Evolutionary conservation across 2,888 invertebrate species (phyloP).

Genomic region (Eristalis pertinax): DNA sequence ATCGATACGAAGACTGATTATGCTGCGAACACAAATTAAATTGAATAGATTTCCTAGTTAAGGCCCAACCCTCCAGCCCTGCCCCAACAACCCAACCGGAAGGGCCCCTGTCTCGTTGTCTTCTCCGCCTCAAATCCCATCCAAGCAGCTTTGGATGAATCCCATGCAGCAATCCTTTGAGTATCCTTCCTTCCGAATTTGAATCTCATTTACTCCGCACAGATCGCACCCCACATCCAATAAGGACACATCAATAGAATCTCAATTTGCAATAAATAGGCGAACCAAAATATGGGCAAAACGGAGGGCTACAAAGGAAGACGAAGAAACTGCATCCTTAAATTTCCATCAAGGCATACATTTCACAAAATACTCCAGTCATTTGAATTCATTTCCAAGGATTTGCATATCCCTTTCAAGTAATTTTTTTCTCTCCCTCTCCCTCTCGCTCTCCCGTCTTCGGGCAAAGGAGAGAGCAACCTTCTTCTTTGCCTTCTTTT

Average conservation of each 20-base stretch:
- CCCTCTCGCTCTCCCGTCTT: background rate
- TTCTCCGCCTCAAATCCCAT: background rate
- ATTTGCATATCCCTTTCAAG: constrained; percentile 15
- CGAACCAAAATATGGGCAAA: background rate
- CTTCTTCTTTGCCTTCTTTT: background rate
- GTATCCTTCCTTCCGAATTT: background rate
- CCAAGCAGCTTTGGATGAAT: background rate
- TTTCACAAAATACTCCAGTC: background rate
- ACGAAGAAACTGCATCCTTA: background rate
- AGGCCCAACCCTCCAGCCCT: background rate
- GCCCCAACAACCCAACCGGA: too few relatives aligned
- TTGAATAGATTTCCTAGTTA: background rate
- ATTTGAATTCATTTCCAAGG: constrained; percentile 1
- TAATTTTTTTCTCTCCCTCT: background rate
- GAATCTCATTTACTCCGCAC: background rate
- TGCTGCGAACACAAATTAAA: background rate
- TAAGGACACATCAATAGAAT: constrained; percentile 26
- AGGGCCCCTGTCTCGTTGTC: background rate
- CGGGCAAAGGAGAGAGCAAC: too few relatives aligned
- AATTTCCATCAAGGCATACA: constrained; percentile 1
- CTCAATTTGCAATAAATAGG: constrained; percentile 44
- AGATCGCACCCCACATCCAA: background rate
- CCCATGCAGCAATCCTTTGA: background rate
- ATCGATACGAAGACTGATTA: background rate
- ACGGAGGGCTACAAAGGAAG: background rate